Evolutionary conservation across 2,113 vertebrate species (phyloP).

Genomic region (Poeciliopsis turrubarensis): DNA sequence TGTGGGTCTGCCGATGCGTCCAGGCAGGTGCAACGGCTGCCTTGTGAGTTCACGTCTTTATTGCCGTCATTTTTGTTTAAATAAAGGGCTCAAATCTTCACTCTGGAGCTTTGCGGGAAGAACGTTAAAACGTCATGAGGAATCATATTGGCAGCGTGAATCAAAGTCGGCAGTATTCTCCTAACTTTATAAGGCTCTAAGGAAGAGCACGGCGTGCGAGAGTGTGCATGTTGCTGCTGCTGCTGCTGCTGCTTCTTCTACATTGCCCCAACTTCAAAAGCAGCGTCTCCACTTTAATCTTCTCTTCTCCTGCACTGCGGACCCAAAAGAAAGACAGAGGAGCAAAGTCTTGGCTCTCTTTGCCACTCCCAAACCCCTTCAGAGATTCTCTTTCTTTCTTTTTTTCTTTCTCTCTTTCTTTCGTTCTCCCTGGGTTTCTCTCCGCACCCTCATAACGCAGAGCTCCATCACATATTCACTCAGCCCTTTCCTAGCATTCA

Average conservation of each 20-base stretch:
- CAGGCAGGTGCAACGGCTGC: background rate
- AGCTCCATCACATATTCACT: constrained; percentile 3
- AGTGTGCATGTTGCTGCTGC: constrained; percentile 13
- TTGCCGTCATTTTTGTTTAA: constrained; percentile 49
- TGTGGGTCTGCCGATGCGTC: constrained; percentile 8
- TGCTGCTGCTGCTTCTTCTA: constrained; percentile 41
- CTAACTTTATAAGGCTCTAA: constrained; percentile 51
- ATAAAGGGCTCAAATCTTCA: constrained; percentile 15
- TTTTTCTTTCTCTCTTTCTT: constrained; percentile 20
- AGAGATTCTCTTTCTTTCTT: constrained; percentile 27
- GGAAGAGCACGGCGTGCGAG: constrained; percentile 22
- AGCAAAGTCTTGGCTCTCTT: constrained; percentile 33
- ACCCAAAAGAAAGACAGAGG: constrained; percentile 62
- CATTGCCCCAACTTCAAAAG: constrained; percentile 75
- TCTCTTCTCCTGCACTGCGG: constrained; percentile 69
- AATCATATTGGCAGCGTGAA: constrained; percentile 63
- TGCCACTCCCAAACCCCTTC: constrained; percentile 53
- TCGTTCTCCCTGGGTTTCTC: constrained; percentile 5
- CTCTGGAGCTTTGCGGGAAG: constrained; percentile 17
- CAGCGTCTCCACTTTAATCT: constrained; percentile 73
- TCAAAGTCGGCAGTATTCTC: constrained; percentile 70
- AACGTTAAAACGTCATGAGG: constrained; percentile 49
- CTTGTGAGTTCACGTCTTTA: constrained; percentile 37
- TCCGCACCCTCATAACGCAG: background rate
- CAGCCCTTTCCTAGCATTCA: background rate